Conservation (phyloP, 2,888 invertebrate species). For the Ophion costatus region DNA sequence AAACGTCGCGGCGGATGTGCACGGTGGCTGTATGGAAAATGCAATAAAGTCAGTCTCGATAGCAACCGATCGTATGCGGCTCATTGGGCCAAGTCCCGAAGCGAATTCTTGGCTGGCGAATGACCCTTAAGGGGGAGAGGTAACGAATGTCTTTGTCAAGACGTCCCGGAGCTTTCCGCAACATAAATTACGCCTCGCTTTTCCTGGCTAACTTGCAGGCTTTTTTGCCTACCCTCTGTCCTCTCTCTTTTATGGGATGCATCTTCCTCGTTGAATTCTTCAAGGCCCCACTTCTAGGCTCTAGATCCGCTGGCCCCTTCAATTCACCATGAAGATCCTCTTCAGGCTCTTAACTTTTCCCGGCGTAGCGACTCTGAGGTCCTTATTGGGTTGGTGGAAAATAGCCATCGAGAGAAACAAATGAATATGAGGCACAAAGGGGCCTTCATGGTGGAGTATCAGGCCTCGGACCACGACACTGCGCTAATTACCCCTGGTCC, state of each 20-base stretch:
- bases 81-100: not conserved
- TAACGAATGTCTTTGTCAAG: constrained; percentile 1
- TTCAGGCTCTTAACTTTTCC: no score
- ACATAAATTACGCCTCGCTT: constrained; percentile 5
- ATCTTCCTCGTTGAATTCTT: no score
- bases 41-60: not conserved
- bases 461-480: constrained; percentile 60
- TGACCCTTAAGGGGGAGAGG: not conserved
- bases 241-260: not conserved
- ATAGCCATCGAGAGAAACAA: not conserved
- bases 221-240: not conserved
- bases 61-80: not conserved
- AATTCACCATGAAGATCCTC: no score
- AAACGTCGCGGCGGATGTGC: not conserved
- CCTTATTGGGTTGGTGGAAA: not conserved
- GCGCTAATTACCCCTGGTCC: constrained; percentile 73
- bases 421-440: not conserved
- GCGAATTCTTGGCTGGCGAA: not conserved
- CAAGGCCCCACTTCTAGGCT: no score
- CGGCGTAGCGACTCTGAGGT: no score
- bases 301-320: no score
- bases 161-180: constrained; percentile 1
- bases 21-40: not conserved
- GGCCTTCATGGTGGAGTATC: not conserved
- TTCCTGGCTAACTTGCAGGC: constrained; percentile 13